Evolutionary conservation across 2,113 vertebrate genomes (phyloP).

Genomic region (Rhinogobius similis): DNA sequence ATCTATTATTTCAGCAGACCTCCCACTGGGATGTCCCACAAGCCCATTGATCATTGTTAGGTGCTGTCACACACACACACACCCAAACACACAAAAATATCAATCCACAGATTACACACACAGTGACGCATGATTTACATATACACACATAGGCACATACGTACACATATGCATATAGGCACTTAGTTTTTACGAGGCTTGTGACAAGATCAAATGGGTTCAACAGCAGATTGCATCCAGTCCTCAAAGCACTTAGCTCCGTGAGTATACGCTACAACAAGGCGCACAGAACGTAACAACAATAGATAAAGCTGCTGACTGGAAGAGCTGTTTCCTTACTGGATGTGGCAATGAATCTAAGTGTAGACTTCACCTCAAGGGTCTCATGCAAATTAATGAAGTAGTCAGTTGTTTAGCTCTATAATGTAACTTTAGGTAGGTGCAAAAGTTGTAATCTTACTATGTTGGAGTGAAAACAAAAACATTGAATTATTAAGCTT

Average conservation of each 20-base stretch:
- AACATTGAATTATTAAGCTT: not conserved
- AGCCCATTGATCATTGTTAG: conserved; percentile 77
- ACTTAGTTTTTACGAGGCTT: conserved; percentile 70
- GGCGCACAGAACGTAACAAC: conserved; percentile 46
- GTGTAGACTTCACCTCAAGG: not conserved
- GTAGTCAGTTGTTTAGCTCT: not conserved
- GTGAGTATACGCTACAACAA: conserved; percentile 37
- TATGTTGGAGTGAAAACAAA: not conserved
- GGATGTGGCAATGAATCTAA: conserved; percentile 15
- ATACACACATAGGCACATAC: conserved; percentile 67
- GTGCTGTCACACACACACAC: conserved; percentile 55
- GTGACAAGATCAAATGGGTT: conserved; percentile 74
- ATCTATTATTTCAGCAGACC: conserved; percentile 78
- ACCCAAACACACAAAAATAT: conserved; percentile 36
- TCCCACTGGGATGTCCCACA: conserved; percentile 71
- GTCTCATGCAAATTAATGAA: not conserved
- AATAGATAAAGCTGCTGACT: conserved; percentile 38
- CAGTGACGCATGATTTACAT: conserved; percentile 64
- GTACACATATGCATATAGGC: conserved; percentile 75
- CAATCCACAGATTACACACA: conserved; percentile 68
- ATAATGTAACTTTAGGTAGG: not conserved
- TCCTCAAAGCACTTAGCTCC: conserved; percentile 59
- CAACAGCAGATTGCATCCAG: conserved; percentile 67
- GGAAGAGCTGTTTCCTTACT: conserved; percentile 11
- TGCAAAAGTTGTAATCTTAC: not conserved